Evolutionary conservation across 2,888 invertebrate genomes (phyloP).

Genomic region (Leptothorax acervorum): DNA sequence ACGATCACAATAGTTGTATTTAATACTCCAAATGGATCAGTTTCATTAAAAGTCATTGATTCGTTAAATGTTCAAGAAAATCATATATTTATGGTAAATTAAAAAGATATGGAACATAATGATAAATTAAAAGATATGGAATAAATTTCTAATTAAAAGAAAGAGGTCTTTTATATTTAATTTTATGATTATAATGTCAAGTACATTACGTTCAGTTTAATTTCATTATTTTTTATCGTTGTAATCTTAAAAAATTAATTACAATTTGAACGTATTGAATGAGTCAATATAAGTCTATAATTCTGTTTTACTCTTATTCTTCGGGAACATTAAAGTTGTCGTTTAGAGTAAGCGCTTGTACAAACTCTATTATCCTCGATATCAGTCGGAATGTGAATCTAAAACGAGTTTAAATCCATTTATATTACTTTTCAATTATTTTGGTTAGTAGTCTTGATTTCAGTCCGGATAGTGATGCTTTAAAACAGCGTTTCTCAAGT

Average conservation of each 20-base stretch:
- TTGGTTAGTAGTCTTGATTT: conserved; percentile 6
- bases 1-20: not conserved
- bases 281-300: not conserved
- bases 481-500: conserved; percentile 6
- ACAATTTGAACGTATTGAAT: not conserved
- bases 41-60: not conserved
- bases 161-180: not conserved
- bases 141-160: not conserved
- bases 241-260: not conserved
- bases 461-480: not conserved
- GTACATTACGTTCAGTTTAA: not conserved
- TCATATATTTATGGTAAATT: conserved; percentile 10
- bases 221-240: not conserved
- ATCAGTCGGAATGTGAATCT: conserved; percentile 8
- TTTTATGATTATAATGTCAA: not conserved
- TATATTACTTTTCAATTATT: conserved; percentile 17
- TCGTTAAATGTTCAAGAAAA: not conserved
- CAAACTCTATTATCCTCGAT: conserved; percentile 13
- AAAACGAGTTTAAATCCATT: conserved; percentile 4
- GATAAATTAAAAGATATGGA: not conserved
- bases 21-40: not conserved
- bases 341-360: not conserved
- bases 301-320: not conserved
- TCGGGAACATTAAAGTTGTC: conserved; percentile 22
- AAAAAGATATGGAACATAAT: not conserved